Evolutionary conservation across 2,113 vertebrate genomes (phyloP).

Genomic region (Vidua chalybeata): DNA sequence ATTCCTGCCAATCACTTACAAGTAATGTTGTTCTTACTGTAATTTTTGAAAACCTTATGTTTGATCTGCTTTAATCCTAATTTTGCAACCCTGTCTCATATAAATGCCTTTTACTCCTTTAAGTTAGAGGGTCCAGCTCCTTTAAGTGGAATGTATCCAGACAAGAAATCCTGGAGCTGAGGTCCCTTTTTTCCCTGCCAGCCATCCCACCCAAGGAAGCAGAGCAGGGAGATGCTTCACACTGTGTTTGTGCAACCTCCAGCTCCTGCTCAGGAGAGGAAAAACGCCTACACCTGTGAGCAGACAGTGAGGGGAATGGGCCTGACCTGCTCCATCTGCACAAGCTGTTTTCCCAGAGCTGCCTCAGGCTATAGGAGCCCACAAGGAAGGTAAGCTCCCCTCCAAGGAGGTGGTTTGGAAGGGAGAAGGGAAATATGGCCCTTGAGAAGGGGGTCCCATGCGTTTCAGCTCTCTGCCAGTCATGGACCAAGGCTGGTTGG

Average conservation of each 20-base stretch:
- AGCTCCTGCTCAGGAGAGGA: not conserved
- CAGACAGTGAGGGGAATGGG: not conserved
- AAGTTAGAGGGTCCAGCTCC: not conserved
- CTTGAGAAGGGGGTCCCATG: accelerated
- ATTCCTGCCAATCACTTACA: not conserved
- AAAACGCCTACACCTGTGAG: conserved; percentile 17
- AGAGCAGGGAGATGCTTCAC: not conserved
- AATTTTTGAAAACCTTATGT: not conserved
- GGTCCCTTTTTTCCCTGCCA: not conserved
- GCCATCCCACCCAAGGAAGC: not conserved
- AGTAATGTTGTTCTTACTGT: not conserved
- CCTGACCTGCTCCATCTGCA: not conserved
- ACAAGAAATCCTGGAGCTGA: not conserved
- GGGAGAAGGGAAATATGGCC: not conserved
- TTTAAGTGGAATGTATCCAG: not conserved
- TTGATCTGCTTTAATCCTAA: not conserved
- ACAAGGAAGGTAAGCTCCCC: not conserved
- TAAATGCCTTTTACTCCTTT: not conserved
- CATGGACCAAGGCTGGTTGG: not conserved
- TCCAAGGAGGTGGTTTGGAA: not conserved
- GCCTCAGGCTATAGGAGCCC: not conserved
- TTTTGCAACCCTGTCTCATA: not conserved
- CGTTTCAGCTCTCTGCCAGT: not conserved
- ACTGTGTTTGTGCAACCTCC: not conserved
- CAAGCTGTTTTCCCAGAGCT: not conserved